phyloP scores from a whole-genome alignment of 2,797 vertebrate species.

The Streptopelia turtur region DNA sequence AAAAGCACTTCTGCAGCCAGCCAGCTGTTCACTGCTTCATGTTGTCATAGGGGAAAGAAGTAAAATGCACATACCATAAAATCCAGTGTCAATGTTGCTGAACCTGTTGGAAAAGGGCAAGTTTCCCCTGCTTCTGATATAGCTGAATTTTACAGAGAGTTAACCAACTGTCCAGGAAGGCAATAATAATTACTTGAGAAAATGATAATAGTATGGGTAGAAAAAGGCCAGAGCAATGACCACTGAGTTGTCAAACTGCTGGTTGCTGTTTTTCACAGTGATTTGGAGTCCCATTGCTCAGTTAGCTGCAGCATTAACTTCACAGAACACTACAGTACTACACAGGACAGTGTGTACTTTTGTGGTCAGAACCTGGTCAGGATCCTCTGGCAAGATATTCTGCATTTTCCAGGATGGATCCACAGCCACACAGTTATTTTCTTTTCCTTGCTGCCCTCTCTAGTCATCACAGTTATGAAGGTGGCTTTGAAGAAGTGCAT shows the following conservation, averaged over 20 bases:
- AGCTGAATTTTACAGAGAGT: neutral
- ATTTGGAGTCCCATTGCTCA: neutral
- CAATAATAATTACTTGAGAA: neutral
- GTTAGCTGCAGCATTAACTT: neutral
- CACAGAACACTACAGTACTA: neutral
- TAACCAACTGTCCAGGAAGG: neutral
- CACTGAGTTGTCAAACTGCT: neutral
- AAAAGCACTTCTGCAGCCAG: conserved; percentile 7
- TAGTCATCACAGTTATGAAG: neutral
- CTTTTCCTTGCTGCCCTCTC: neutral
- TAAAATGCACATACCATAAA: neutral
- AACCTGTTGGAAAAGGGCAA: neutral
- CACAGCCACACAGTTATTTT: neutral
- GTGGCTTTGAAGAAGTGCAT: neutral
- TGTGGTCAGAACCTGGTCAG: neutral
- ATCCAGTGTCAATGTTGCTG: neutral
- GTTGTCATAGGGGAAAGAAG: neutral
- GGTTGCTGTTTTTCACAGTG: neutral
- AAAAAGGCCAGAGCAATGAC: neutral
- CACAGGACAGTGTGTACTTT: fast-evolving
- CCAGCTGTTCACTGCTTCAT: neutral
- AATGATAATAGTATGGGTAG: neutral
- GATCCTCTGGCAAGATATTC: neutral
- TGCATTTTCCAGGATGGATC: neutral
- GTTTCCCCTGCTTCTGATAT: neutral